Conservation (phyloP, 2,888 invertebrate genomes). For the Xylota segnis region DNA sequence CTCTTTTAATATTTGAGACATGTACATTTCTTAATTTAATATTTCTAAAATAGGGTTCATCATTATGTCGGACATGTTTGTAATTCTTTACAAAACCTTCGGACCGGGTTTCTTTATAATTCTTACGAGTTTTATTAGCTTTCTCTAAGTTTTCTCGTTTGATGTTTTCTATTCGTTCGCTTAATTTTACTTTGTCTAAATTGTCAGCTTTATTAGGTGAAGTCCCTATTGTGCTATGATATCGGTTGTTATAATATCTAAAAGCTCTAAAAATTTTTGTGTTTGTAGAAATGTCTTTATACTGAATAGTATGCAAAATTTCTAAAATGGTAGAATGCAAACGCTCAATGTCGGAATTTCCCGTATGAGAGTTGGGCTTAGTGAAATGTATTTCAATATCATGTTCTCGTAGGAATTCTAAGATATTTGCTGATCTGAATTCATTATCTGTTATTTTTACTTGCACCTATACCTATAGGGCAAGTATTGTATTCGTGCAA, state of each 20-base stretch:
- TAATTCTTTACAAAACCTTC: background rate
- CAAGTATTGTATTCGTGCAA: no score
- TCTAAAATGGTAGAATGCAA: background rate
- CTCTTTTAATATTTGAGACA: no score
- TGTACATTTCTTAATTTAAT: no score
- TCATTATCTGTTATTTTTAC: background rate
- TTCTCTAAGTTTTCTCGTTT: background rate
- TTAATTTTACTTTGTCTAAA: background rate
- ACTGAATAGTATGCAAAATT: background rate
- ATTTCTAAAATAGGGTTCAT: background rate
- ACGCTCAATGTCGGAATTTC: background rate
- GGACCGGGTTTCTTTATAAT: background rate
- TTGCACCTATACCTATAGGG: no score
- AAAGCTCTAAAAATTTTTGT: background rate
- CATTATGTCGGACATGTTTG: background rate
- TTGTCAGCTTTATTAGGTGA: background rate
- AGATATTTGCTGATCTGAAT: constrained; percentile 3
- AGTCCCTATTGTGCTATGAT: background rate
- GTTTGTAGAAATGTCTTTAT: background rate
- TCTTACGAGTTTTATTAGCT: background rate
- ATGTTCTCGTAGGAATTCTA: background rate
- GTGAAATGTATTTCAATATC: background rate
- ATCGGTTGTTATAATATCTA: background rate
- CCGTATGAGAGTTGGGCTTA: no score
- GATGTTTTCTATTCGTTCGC: background rate